A percentile compares a stretch with the other conserved stretches of the same genome.
Evolutionary conservation across 2,113 vertebrate species (phyloP).

Genomic region (Gobius niger): DNA sequence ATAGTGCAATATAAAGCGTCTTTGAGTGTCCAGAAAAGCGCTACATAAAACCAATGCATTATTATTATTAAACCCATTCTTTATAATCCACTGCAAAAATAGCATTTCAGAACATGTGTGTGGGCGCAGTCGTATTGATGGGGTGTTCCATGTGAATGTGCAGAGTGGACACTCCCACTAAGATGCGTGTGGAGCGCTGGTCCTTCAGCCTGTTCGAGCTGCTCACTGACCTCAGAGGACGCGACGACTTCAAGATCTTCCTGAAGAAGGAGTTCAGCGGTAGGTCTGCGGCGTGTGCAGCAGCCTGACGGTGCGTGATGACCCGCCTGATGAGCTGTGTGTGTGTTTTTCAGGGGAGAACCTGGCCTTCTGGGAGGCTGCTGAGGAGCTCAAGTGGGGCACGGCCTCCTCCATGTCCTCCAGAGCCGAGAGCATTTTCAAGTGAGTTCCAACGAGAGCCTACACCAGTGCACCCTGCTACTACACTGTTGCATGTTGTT

Average conservation of each 20-base stretch:
- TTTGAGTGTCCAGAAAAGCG: too few species aligned
- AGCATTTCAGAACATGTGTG: too few species aligned
- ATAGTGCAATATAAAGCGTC: too few species aligned
- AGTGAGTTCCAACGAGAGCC: constrained; percentile 71
- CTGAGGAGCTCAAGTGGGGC: constrained; percentile 94
- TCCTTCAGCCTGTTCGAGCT: constrained; percentile 92
- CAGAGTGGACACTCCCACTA: constrained; percentile 91
- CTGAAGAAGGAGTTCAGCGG: constrained; percentile 99
- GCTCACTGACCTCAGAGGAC: constrained; percentile 88
- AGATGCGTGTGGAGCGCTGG: constrained; percentile 94
- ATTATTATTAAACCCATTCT: too few species aligned
- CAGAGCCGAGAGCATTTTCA: constrained; percentile 92
- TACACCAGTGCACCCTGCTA: neutral
- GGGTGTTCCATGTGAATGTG: constrained; percentile 3
- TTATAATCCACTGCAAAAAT: too few species aligned
- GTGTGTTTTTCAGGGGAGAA: constrained; percentile 84
- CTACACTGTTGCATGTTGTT: too few species aligned
- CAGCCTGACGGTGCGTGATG: neutral
- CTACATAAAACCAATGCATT: too few species aligned
- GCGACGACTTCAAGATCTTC: constrained; percentile 93
- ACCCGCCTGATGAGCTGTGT: neutral
- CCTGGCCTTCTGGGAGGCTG: constrained; percentile 97
- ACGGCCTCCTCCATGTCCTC: constrained; percentile 88
- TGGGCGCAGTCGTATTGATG: too few species aligned
- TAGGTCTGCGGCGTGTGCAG: constrained; percentile 47